Evolutionary conservation across 1,140 invertebrate species (phyloP).

Genomic region (Ips typographus): DNA sequence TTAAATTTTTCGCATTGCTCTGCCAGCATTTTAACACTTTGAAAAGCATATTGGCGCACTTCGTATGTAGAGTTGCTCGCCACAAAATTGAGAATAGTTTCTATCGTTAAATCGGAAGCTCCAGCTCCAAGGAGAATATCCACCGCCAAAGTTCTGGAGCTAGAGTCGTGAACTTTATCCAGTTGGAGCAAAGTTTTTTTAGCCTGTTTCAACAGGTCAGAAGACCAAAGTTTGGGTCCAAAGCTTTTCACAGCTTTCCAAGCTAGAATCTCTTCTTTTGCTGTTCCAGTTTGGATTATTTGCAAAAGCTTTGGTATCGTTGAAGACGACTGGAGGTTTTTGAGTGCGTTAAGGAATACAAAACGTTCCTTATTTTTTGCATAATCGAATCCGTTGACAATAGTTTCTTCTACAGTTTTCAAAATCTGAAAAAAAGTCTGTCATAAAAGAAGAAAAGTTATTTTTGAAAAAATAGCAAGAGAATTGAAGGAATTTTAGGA

Average conservation of each 20-base stretch:
- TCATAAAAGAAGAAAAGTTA: neutral
- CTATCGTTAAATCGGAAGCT: slow-evolving; percentile 57
- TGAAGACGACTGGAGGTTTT: slow-evolving; percentile 62
- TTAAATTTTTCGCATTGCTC: slow-evolving; percentile 56
- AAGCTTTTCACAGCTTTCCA: slow-evolving; percentile 66
- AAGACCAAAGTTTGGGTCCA: slow-evolving; percentile 53
- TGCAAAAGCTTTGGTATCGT: slow-evolving; percentile 63
- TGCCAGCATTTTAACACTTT: slow-evolving; percentile 63
- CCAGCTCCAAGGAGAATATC: slow-evolving; percentile 68
- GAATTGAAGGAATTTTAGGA: neutral
- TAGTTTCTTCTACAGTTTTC: slow-evolving; percentile 52
- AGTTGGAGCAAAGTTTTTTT: slow-evolving; percentile 66
- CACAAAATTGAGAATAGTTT: slow-evolving; percentile 60
- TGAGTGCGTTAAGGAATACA: slow-evolving; percentile 66
- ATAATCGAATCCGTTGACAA: slow-evolving; percentile 56
- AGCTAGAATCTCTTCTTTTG: slow-evolving; percentile 61
- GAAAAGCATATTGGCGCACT: slow-evolving; percentile 67
- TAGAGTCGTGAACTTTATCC: slow-evolving; percentile 65
- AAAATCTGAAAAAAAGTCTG: slow-evolving; percentile 31
- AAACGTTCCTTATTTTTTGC: slow-evolving; percentile 61
- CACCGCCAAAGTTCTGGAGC: slow-evolving; percentile 67
- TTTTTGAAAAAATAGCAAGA: neutral
- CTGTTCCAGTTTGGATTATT: slow-evolving; percentile 52
- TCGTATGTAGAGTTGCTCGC: slow-evolving; percentile 62
- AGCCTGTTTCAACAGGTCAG: slow-evolving; percentile 56